A percentile compares a stretch with the other conserved stretches of the same genome.
Conservation (phyloP, 2,888 invertebrate genomes). For the Bugula neritina region DNA sequence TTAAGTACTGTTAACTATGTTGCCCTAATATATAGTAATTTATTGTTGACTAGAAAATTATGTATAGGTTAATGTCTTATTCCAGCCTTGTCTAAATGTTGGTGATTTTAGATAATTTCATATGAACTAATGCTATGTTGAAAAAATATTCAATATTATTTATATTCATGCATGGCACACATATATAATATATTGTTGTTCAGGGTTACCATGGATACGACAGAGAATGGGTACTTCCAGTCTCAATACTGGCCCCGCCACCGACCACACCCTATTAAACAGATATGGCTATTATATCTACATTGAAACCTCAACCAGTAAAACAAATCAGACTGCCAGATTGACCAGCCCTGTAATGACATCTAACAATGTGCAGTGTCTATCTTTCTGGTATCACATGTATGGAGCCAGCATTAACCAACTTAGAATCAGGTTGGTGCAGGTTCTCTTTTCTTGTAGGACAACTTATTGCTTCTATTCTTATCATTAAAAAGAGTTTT, state of each 20-base stretch:
- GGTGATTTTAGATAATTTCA: too few species aligned
- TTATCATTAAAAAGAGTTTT: too few species aligned
- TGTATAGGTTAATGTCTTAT: too few species aligned
- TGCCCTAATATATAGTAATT: too few species aligned
- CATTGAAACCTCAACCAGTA: conserved; percentile 28
- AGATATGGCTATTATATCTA: conserved; percentile 31
- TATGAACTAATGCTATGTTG: too few species aligned
- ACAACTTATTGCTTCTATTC: too few species aligned
- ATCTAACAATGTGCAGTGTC: conserved; percentile 31
- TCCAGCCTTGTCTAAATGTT: too few species aligned
- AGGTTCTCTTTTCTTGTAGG: too few species aligned
- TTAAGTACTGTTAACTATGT: too few species aligned
- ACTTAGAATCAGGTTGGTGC: conserved; percentile 26
- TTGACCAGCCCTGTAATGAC: conserved; percentile 32
- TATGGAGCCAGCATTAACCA: conserved; percentile 29
- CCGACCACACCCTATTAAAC: conserved; percentile 39
- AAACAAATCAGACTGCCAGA: conserved; percentile 37
- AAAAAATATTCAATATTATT: too few species aligned
- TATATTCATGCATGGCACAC: too few species aligned
- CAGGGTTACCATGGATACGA: conserved; percentile 40
- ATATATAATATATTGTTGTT: neutral
- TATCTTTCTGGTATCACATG: conserved; percentile 35
- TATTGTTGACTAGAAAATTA: too few species aligned
- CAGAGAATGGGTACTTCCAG: conserved; percentile 38
- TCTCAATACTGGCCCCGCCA: conserved; percentile 38